Evolutionary conservation across 2,888 invertebrate species (phyloP), one percentile per base, ranked within the genome.

Genomic region (Pseudanteris insignis): DNA sequence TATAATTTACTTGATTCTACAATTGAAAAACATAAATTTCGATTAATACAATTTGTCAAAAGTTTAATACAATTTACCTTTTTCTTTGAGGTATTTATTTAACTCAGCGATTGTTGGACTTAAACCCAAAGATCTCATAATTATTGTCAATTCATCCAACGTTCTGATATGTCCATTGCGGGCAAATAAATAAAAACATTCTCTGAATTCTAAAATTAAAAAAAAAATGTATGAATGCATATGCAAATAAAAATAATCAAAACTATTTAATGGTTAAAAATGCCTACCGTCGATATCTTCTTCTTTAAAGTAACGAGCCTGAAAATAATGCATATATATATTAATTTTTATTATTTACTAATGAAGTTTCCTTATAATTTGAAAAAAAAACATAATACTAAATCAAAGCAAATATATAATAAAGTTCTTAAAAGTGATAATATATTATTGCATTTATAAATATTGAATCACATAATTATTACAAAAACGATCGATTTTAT

Each of bases 221-320:
- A 5, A 26, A 9, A n/a, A n/a, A n/a, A n/a, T n/a, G n/a, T n/a
- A n/a, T n/a, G n/a, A n/a, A n/a, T n/a, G n/a, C n/a, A n/a, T n/a
- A n/a, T n/a, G n/a, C n/a, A 26, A 26, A 26, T 2, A 26, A 26
- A 8, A 8, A 9, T 26, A 26, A n/a, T 26, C 9, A 26, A 8
- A 26, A 26, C 9, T 26, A 3, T 26, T n/a, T 26, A 26, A n/a
- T 6, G 2, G 26, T 26, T 2, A 26, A 8, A 9, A n/a, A 9
- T 9, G n/a, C 9, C 7, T 84, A 94, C 95, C 94, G 83, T 96
- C 96, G 68, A 96, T 96, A 75, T 96, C 95, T 80, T 93, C 91
- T 83, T 95, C 95, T 73, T 91, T 91, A 80, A 96, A 96, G 81
- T 92, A 94, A 63, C 94, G 88, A 14, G 96, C 95, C 96, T 95